Evolutionary conservation across 2,888 invertebrate species (phyloP), one percentile per base, ranked within the genome.

Genomic region (Hirtodrosophila alboralis): DNA sequence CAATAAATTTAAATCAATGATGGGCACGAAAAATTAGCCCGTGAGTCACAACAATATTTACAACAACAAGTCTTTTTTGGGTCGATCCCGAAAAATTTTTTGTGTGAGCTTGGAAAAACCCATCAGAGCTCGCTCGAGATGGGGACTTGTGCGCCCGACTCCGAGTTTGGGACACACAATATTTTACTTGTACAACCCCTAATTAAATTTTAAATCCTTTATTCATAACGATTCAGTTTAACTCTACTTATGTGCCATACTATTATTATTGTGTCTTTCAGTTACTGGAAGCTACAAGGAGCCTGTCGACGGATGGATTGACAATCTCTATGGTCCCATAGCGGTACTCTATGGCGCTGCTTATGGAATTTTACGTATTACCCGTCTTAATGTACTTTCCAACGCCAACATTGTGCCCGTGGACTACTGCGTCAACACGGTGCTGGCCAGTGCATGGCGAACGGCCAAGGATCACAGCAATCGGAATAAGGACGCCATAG

Each of bases 221-320:
- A n/a, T n/a, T n/a, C n/a, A n/a, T n/a, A n/a, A n/a, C n/a, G n/a
- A n/a, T n/a, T n/a, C n/a, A n/a, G n/a, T n/a, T n/a, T n/a, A n/a
- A n/a, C n/a, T n/a, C 18, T 18, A 18, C 4, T 3, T 18, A 4
- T 18, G 4, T 4, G 4, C 18, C 0, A 6, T 36, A 23, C 23
- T 5, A 23, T 1, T 23, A 9, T 1, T 12, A 3, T 13, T 6
- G 5, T 2, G 7, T 13, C 1, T 8, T 38, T 21, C 13, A 79
- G 79, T 79, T 14, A 27, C 75, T 36, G 90, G 91, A 14, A 90
- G 91, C 4, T 91, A 90, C 70, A 89, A 87, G 67, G 93, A 93
- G 54, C 93, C 93, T 1, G 63, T 92, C 2, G 88, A 91, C 70
- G 94, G 94, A 4, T 95, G 95, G 95, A 92, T 94, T 54, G 94